Evolutionary conservation across 2,113 vertebrate species (phyloP).

Genomic region (Malurus cyaneus): DNA sequence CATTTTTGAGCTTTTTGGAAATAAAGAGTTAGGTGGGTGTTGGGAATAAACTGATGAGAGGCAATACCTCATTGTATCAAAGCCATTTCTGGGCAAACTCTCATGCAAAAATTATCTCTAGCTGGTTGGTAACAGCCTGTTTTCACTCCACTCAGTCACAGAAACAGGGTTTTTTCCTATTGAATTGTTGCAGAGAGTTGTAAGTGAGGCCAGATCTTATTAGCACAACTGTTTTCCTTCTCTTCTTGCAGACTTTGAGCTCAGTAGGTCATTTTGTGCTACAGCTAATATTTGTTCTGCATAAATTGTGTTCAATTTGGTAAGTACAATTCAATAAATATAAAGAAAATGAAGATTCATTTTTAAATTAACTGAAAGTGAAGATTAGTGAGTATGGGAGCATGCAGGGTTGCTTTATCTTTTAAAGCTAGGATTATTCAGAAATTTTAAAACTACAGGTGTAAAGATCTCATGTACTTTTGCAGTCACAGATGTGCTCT

Average conservation of each 20-base stretch:
- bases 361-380: background rate
- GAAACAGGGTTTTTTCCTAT: background rate
- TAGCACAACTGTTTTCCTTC: background rate
- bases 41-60: background rate
- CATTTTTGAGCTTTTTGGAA: background rate
- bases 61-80: background rate
- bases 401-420: background rate
- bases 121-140: background rate
- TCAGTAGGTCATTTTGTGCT: background rate
- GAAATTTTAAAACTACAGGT: background rate
- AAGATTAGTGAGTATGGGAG: background rate
- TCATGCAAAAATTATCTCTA: background rate
- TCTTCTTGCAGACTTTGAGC: background rate
- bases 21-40: background rate
- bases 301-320: background rate
- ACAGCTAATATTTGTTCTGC: conserved; percentile 2
- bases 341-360: background rate
- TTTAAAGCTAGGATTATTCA: background rate
- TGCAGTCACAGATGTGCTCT: background rate
- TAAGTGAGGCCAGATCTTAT: background rate
- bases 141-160: background rate
- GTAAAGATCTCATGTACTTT: background rate
- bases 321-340: background rate
- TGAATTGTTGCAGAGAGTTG: background rate
- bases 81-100: background rate